A percentile compares a stretch with the other conserved stretches of the same genome.
Evolutionary conservation across 2,888 invertebrate genomes (phyloP).

Genomic region (Amiota mariae): DNA sequence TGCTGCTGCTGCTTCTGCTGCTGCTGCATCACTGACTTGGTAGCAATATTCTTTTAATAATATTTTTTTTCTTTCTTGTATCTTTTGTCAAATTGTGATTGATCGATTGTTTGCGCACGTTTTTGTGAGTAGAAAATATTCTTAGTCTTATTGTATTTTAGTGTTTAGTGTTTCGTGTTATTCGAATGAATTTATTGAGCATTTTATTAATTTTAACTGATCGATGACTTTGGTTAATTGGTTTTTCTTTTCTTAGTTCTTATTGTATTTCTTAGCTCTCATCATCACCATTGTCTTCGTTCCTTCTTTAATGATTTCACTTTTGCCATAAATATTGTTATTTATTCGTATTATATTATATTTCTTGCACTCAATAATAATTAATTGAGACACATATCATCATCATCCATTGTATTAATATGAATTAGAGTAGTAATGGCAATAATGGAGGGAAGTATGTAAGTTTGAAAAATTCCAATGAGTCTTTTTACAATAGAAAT

Average conservation of each 20-base stretch:
- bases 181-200: constrained; percentile 62
- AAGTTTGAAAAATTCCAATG: no score
- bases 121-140: constrained; percentile 53
- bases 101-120: constrained; percentile 68
- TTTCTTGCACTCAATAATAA: no score
- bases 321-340: no score
- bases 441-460: no score
- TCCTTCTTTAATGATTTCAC: no score
- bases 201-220: constrained; percentile 66
- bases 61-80: background rate
- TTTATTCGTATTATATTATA: no score
- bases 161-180: background rate
- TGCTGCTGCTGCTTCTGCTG: no score
- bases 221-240: constrained; percentile 51
- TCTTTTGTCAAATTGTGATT: constrained; percentile 61
- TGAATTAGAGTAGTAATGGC: no score
- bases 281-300: no score
- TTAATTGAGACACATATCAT: no score
- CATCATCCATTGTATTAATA: no score
- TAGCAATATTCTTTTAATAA: background rate
- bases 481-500: no score
- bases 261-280: background rate
- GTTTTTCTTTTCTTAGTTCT: constrained; percentile 1
- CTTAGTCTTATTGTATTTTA: constrained; percentile 22
- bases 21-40: background rate